phyloP scores from a whole-genome alignment of 2,888 invertebrate genomes.

The Ashinkailepas kermadecensis region DNA sequence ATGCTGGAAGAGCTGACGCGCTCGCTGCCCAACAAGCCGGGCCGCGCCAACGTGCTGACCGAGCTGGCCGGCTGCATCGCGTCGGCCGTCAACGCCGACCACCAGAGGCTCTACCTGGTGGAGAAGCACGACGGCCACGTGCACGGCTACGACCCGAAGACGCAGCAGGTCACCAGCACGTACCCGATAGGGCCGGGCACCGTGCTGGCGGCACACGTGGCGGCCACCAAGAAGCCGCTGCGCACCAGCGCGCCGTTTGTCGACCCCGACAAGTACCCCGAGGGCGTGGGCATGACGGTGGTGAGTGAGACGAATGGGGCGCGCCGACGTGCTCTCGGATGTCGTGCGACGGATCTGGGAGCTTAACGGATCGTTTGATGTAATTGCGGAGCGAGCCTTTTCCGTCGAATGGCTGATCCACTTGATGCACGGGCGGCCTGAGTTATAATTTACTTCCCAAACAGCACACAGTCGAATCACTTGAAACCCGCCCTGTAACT shows the following conservation, averaged over 20 bases:
- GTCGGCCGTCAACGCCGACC: constrained; percentile 58
- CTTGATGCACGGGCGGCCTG: no score
- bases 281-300: constrained; percentile 27
- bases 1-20: constrained; percentile 56
- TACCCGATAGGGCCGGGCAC: constrained; percentile 27
- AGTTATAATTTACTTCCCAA: no score
- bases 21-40: constrained; percentile 49
- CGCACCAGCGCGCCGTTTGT: constrained; percentile 24
- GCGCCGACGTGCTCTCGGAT: no score
- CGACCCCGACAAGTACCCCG: constrained; percentile 29
- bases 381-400: no score
- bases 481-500: no score
- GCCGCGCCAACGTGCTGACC: constrained; percentile 56
- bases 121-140: constrained; percentile 40
- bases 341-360: no score
- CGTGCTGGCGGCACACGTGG: constrained; percentile 31
- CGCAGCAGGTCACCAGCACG: constrained; percentile 12
- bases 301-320: constrained; percentile 23
- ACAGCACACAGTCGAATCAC: no score
- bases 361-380: no score
- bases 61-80: constrained; percentile 59
- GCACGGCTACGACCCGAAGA: constrained; percentile 12
- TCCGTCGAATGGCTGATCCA: no score
- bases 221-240: constrained; percentile 28
- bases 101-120: constrained; percentile 54